phyloP scores from a whole-genome alignment of 2,797 vertebrate genomes.

The Mionectes olivaceus region DNA sequence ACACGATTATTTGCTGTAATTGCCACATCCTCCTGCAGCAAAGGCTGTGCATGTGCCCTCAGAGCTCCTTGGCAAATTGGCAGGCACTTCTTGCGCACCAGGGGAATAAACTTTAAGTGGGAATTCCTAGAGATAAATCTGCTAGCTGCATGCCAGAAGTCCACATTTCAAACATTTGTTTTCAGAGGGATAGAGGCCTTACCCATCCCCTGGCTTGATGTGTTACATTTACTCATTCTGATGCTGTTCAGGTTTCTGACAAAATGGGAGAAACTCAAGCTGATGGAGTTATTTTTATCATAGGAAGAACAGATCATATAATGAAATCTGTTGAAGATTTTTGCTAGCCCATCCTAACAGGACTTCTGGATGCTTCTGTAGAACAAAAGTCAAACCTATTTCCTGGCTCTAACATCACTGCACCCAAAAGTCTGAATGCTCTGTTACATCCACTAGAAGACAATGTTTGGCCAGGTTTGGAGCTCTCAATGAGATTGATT shows the following conservation, averaged over 20 bases:
- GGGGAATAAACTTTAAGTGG: conserved; percentile 31
- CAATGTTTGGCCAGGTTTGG: background rate
- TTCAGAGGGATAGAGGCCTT: conserved; percentile 43
- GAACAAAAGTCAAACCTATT: background rate
- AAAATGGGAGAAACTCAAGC: conserved; percentile 20
- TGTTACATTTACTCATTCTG: conserved; percentile 14
- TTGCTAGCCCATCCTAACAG: background rate
- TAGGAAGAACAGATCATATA: background rate
- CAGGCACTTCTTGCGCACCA: conserved; percentile 18
- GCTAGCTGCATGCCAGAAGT: conserved; percentile 1
- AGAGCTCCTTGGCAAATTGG: background rate
- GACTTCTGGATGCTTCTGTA: background rate
- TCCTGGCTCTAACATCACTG: background rate
- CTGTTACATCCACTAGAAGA: background rate
- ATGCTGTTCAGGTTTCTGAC: conserved; percentile 23
- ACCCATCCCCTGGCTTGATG: conserved; percentile 11
- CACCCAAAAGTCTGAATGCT: background rate
- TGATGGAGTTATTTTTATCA: background rate
- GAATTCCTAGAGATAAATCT: conserved; percentile 67
- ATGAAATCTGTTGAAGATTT: background rate
- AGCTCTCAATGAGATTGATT: conserved; percentile 22
- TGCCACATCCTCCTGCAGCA: background rate
- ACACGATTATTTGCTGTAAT: conserved; percentile 43
- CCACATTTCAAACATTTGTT: conserved; percentile 40
- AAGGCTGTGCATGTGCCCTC: background rate